These are phyloP conservation scores for Tryphoninae sp. DNA, from an alignment of 2,888 invertebrate genomes.

Conservation along the genomic window DNA sequence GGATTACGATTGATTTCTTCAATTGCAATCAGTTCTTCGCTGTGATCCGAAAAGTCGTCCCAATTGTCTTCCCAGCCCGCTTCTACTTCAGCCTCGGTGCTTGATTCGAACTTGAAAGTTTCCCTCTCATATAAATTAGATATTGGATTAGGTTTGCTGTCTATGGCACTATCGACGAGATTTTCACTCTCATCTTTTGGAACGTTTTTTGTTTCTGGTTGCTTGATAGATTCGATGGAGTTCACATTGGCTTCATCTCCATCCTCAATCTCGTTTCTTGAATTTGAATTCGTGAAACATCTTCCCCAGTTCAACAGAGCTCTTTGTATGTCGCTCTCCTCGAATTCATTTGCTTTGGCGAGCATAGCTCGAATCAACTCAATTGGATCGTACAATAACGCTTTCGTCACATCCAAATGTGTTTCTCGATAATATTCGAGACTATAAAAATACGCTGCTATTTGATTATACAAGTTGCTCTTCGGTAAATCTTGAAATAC, in stretches of 20 bases:
- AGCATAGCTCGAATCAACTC: conserved; percentile 71
- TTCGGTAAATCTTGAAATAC: conserved; percentile 73
- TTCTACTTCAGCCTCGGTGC: conserved; percentile 57
- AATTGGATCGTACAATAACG: conserved; percentile 73
- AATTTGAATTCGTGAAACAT: conserved; percentile 17
- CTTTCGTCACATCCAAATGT: conserved; percentile 64
- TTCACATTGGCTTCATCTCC: conserved; percentile 39
- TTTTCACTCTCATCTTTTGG: conserved; percentile 20
- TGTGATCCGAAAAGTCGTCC: conserved; percentile 75
- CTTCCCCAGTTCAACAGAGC: conserved; percentile 67
- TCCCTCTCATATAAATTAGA: conserved; percentile 51
- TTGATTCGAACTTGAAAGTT: conserved; percentile 52
- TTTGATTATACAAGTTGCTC: conserved; percentile 72
- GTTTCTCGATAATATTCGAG: conserved; percentile 70
- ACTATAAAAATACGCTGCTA: conserved; percentile 75
- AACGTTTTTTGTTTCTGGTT: conserved; percentile 12
- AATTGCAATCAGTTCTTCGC: conserved; percentile 58
- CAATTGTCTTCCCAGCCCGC: conserved; percentile 74
- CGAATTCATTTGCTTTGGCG: conserved; percentile 32
- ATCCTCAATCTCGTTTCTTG: conserved; percentile 16
- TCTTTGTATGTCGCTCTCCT: conserved; percentile 62
- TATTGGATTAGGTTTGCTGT: conserved; percentile 13
- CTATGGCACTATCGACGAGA: conserved; percentile 27
- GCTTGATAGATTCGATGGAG: conserved; percentile 10
- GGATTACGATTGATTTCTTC: conserved; percentile 59